These are phyloP conservation scores for Leucophenga montana DNA, from an alignment of 2,888 invertebrate genomes.

Conservation along the genomic window DNA sequence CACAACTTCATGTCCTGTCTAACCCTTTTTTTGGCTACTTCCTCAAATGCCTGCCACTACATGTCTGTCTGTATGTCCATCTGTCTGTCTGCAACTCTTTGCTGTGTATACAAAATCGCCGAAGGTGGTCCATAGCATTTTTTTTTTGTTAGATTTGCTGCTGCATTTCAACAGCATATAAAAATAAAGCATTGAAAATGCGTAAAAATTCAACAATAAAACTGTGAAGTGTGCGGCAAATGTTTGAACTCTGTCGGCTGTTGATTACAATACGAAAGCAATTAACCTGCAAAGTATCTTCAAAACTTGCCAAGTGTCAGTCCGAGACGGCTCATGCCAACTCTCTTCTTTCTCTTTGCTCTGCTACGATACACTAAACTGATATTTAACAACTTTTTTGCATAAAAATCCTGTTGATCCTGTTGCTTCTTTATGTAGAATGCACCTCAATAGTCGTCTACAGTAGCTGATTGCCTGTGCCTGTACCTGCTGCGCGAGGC, in stretches of 20 bases:
- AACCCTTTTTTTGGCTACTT: not conserved
- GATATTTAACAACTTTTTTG: slow-evolving; percentile 1
- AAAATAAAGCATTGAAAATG: not conserved
- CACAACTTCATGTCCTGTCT: not conserved
- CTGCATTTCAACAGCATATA: not conserved
- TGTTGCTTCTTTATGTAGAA: not conserved
- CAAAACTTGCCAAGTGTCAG: not conserved
- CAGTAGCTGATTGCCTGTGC: slow-evolving; percentile 6
- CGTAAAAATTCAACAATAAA: slow-evolving; percentile 12
- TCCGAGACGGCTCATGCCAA: not conserved
- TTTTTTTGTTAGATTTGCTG: too few relatives aligned
- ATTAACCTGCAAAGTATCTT: not conserved
- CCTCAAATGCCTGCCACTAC: not conserved
- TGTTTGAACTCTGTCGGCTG: slow-evolving; percentile 16
- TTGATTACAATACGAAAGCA: not conserved
- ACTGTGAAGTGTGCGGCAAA: slow-evolving; percentile 2
- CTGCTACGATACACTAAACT: not conserved
- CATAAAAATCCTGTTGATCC: slow-evolving; percentile 15
- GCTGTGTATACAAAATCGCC: not conserved
- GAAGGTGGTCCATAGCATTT: not conserved
- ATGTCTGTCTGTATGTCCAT: not conserved
- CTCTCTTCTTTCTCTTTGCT: not conserved
- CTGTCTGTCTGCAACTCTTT: not conserved
- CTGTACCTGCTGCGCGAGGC: slow-evolving; percentile 25
- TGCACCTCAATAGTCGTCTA: not conserved